phyloP scores from a whole-genome alignment of 2,113 vertebrate genomes.

The Nematolebias whitei region DNA sequence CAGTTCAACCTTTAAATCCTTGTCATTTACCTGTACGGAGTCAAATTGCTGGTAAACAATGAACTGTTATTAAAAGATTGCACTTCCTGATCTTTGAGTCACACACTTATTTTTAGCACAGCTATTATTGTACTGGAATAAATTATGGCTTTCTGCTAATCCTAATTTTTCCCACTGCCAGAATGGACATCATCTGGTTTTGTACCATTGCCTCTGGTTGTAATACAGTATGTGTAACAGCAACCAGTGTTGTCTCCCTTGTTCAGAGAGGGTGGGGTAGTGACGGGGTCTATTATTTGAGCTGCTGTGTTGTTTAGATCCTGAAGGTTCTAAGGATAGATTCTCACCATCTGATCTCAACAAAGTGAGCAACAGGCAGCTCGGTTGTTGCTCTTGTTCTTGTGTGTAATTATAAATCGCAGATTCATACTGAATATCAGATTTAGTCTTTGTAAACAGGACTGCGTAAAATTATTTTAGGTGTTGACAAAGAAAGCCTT shows the following conservation, averaged over 20 bases:
- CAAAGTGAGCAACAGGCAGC: constrained; percentile 21
- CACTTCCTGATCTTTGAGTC: constrained; percentile 59
- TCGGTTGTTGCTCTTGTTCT: no score
- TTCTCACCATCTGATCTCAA: constrained; percentile 55
- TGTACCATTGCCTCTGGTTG: constrained; percentile 51
- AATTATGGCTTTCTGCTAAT: constrained; percentile 67
- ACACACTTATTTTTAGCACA: constrained; percentile 70
- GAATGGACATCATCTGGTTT: constrained; percentile 54
- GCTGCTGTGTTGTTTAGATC: constrained; percentile 52
- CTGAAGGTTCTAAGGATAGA: constrained; percentile 40
- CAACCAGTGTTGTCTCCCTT: constrained; percentile 45
- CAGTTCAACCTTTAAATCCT: constrained; percentile 50
- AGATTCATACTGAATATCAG: not conserved
- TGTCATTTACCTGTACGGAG: constrained; percentile 62
- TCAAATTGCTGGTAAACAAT: constrained; percentile 68
- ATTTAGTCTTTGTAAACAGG: not conserved
- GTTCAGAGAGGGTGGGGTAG: not conserved
- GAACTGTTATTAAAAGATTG: constrained; percentile 68
- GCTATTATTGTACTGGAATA: constrained; percentile 68
- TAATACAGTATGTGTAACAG: constrained; percentile 68
- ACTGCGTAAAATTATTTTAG: not conserved
- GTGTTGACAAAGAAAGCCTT: not conserved
- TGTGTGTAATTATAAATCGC: no score
- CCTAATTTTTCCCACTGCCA: constrained; percentile 59
- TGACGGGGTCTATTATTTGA: constrained; percentile 43